These are phyloP conservation scores for Mustela nigripes DNA, from an alignment of 2,113 vertebrate genomes.

Conservation along the genomic window DNA sequence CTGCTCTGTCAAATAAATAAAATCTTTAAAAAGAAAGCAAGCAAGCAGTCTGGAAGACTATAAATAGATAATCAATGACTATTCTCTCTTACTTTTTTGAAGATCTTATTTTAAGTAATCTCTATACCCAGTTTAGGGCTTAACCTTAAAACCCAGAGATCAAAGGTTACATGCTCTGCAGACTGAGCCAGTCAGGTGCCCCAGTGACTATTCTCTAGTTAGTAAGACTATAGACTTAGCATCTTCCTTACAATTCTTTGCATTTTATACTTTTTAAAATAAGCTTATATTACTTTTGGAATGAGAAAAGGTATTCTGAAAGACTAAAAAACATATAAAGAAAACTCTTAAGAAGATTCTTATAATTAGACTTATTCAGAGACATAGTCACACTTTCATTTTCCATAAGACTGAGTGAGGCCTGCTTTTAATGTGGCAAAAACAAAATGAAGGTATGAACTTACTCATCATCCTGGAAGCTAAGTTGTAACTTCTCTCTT, in stretches of 20 bases:
- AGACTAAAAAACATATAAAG: neutral
- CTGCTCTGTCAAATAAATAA: neutral
- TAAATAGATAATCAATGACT: neutral
- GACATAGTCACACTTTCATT: neutral
- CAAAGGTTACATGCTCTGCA: neutral
- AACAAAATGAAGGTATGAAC: conserved; percentile 78
- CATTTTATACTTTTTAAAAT: conserved; percentile 33
- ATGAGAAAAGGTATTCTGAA: conserved; percentile 41
- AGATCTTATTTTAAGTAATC: neutral
- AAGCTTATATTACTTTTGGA: neutral
- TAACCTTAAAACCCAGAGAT: neutral
- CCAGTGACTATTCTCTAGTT: neutral
- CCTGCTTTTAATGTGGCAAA: neutral
- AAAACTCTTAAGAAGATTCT: neutral
- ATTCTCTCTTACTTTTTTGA: neutral
- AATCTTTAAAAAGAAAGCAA: neutral
- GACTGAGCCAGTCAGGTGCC: neutral
- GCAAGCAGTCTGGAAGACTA: neutral
- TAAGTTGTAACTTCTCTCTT: conserved; percentile 89
- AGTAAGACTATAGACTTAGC: neutral
- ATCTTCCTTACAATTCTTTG: neutral
- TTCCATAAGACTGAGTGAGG: neutral
- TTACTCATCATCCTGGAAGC: conserved; percentile 93
- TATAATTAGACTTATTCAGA: conserved; percentile 16
- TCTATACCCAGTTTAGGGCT: neutral